A percentile compares a stretch with the other conserved stretches of the same genome.
phyloP scores from a whole-genome alignment of 1,140 invertebrate genomes.

The Conus ventricosus region DNA sequence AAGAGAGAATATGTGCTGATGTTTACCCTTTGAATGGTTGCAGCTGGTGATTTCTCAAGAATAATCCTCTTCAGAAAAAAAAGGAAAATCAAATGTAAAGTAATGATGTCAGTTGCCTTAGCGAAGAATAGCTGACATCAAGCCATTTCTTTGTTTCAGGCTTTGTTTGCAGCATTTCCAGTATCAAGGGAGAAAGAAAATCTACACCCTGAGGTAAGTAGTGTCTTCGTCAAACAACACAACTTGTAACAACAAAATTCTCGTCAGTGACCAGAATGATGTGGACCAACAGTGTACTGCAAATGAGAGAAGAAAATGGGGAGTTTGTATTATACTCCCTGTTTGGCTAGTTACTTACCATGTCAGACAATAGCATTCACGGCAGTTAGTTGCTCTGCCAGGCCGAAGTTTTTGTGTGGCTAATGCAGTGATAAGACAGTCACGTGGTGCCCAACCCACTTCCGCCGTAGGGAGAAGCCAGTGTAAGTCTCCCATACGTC shows the following conservation, averaged over 20 bases:
- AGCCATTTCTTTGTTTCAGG: conserved; percentile 74
- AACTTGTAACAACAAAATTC: not conserved
- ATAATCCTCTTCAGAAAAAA: not conserved
- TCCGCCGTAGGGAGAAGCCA: no score
- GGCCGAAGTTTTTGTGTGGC: no score
- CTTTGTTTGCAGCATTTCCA: conserved; percentile 91
- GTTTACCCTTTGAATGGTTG: no score
- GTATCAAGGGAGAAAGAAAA: conserved; percentile 88
- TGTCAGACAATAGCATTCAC: no score
- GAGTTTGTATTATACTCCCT: no score
- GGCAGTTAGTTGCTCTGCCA: no score
- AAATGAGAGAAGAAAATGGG: not conserved
- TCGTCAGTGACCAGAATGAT: not conserved
- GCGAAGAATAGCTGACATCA: not conserved
- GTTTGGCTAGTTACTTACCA: no score
- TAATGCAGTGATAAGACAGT: no score
- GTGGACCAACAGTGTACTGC: no score
- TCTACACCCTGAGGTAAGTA: conserved; percentile 76
- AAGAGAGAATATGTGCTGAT: not conserved
- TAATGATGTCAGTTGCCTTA: not conserved
- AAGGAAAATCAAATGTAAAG: not conserved
- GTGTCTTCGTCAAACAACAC: not conserved
- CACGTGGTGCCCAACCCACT: no score
- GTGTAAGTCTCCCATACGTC: no score
- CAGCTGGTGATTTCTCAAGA: no score